Evolutionary conservation across 2,888 invertebrate genomes (phyloP).

Genomic region (Ypsolopha scabrella): DNA sequence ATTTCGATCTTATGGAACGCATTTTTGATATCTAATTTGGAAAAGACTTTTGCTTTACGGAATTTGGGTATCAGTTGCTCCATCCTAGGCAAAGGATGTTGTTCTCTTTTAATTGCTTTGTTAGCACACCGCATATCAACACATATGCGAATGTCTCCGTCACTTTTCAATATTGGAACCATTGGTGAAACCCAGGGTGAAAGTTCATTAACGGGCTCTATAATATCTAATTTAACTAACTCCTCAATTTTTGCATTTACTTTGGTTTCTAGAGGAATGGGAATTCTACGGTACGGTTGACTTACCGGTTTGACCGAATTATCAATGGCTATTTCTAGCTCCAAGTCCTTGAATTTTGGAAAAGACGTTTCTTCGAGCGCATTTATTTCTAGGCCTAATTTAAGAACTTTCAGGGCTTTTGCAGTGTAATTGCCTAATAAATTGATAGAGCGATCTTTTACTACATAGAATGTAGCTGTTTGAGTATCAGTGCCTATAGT

Average conservation of each 20-base stretch:
- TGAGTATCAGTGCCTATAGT: background rate
- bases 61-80: constrained; percentile 18
- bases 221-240: constrained; percentile 19
- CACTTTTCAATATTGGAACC: constrained; percentile 18
- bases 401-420: background rate
- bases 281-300: constrained; percentile 23
- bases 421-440: background rate
- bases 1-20: constrained; percentile 22
- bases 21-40: constrained; percentile 10
- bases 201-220: constrained; percentile 22
- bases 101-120: constrained; percentile 17
- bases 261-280: constrained; percentile 18
- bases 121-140: constrained; percentile 22
- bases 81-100: constrained; percentile 18
- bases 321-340: constrained; percentile 18
- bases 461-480: constrained; percentile 1
- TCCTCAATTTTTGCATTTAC: constrained; percentile 11
- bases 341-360: constrained; percentile 20
- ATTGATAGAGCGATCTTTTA: background rate
- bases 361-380: background rate
- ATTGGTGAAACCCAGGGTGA: constrained; percentile 25
- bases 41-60: constrained; percentile 8
- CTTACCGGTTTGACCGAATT: constrained; percentile 17
- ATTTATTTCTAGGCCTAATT: background rate
- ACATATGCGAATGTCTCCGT: constrained; percentile 12